A percentile compares a stretch with the other conserved stretches of the same genome.
phyloP scores from a whole-genome alignment of 1,140 invertebrate genomes.

The Brachionus angularis region DNA sequence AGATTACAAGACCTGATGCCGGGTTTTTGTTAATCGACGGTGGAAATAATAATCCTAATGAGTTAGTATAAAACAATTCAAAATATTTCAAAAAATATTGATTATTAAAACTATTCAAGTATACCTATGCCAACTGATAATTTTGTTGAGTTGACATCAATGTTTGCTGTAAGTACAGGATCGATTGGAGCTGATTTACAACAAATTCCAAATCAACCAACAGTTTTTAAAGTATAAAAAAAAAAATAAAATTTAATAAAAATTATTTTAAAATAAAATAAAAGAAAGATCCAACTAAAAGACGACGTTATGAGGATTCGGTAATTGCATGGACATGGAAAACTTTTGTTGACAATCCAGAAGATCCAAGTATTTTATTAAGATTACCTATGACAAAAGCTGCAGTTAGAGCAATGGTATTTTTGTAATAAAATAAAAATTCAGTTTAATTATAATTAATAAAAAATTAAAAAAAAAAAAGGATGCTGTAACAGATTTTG shows the following conservation, averaged over 20 bases:
- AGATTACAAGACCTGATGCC: conserved; percentile 46
- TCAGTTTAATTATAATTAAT: not conserved
- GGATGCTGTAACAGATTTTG: conserved; percentile 23
- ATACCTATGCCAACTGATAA: conserved; percentile 48
- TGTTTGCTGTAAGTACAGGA: conserved; percentile 48
- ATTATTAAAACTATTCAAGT: conserved; percentile 26
- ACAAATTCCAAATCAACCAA: conserved; percentile 52
- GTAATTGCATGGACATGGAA: conserved; percentile 53
- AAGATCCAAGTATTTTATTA: conserved; percentile 43
- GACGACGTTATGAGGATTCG: conserved; percentile 48
- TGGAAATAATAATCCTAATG: conserved; percentile 47
- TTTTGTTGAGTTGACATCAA: conserved; percentile 48
- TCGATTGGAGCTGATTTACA: conserved; percentile 48
- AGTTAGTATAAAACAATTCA: not conserved
- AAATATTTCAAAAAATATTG: no score
- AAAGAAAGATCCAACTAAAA: conserved; percentile 49
- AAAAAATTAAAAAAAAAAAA: not conserved
- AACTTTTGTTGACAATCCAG: conserved; percentile 47
- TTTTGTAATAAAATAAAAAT: not conserved
- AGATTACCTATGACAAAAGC: conserved; percentile 53
- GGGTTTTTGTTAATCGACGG: conserved; percentile 51
- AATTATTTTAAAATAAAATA: not conserved
- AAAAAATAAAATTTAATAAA: not conserved
- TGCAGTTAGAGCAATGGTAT: conserved; percentile 48
- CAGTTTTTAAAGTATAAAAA: conserved; percentile 48